Base-by-base conservation (phyloP, 2,797 vertebrate genomes). In the Scarus forsteni region DNA sequence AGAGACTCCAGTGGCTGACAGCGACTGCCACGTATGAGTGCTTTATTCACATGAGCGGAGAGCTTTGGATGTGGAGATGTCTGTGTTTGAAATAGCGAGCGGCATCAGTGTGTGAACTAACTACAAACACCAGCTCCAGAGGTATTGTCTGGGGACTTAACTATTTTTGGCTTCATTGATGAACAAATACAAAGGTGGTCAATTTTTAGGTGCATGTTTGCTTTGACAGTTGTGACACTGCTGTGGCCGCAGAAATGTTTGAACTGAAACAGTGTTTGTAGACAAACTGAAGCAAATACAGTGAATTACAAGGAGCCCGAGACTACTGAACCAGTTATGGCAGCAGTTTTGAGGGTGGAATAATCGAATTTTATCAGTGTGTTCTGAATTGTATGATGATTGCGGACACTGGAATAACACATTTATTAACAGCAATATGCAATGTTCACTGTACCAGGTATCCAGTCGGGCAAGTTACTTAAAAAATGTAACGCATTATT, bases 21-120 rank as follows among this genome's bases (percentile, higher is more conserved):
- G 16, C 6, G 11, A 10, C 50, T 8, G 35, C 56, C 60, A 59
- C 8, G 7, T 66, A 55, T 55, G 38, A 36, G 35, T 51, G 42
- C 35, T 62, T 74, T 3, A 42, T 62, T 62, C 57, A 13, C 60
- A 62, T 16, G 19, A 16, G 35, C 14, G 0, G 45, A 65, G 45
- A 9, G 16, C 36, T 62, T 69, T 73, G 59, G 69, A 42, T 64
- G 2, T 13, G 44, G 69, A 66, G 19, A 39, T 38, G 0, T n/a
- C 34, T 0, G 0, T 6, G 35, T 51, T 57, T 10, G 3, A 14
- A 48, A 46, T 35, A 54, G 48, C 12, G 57, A n/a, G 45, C 7
- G n/a, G 45, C 15, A 3, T 44, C 43, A n/a, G n/a, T 8, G 6
- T 46, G 45, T 16, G 15, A 8, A n/a, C 12, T 27, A 27, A 27